These are phyloP conservation scores for Lypha dubia DNA, from an alignment of 2,888 invertebrate genomes.

Conservation along the genomic window DNA sequence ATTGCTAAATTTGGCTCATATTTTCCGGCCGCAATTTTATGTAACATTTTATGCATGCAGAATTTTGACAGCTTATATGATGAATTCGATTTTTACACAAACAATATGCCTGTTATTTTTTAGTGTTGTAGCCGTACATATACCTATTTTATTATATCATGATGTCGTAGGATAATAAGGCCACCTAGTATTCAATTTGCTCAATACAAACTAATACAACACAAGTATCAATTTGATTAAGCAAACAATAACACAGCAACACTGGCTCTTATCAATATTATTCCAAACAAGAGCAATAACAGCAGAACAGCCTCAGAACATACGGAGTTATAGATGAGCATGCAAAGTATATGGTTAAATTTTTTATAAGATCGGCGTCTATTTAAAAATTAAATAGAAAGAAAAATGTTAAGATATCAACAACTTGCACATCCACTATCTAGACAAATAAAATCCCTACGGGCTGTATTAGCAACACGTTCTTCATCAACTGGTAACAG, in stretches of 20 bases:
- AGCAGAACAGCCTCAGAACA: not conserved
- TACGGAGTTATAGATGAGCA: conserved; percentile 27
- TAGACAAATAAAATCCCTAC: conserved; percentile 37
- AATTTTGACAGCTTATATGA: too few species aligned
- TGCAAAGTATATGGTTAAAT: not conserved
- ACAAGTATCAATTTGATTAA: not conserved
- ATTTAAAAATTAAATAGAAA: conserved; percentile 3
- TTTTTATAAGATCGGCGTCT: not conserved
- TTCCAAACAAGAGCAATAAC: conserved; percentile 12
- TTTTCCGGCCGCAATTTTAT: too few species aligned
- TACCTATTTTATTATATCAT: too few species aligned
- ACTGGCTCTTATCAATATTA: conserved; percentile 63
- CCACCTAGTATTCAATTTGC: not conserved
- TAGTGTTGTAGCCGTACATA: too few species aligned
- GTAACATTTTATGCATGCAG: too few species aligned
- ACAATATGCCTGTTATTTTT: too few species aligned
- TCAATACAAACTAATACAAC: conserved; percentile 1
- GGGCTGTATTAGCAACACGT: conserved; percentile 4
- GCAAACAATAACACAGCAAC: conserved; percentile 19
- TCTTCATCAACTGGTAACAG: conserved; percentile 4
- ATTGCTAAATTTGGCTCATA: too few species aligned
- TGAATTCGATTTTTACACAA: too few species aligned
- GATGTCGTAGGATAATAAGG: too few species aligned
- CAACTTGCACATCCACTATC: conserved; percentile 11
- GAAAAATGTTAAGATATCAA: conserved; percentile 56